Base-by-base conservation (phyloP, 2,797 vertebrate genomes). In the Spatula versicolor region DNA sequence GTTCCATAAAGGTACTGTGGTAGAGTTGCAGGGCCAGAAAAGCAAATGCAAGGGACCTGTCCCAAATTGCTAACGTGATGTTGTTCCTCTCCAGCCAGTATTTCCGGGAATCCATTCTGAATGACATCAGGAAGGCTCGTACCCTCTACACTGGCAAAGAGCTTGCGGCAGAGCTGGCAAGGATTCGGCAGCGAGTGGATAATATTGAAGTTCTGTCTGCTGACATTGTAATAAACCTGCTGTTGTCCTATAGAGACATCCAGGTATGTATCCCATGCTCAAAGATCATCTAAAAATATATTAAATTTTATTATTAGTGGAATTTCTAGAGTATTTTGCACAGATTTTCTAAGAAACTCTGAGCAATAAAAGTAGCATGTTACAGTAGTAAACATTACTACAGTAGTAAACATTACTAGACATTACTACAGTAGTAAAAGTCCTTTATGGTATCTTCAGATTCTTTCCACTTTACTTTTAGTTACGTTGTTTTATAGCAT, bases 231-330 rank as follows among this genome's bases (percentile, higher is more conserved):
- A 99, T 99, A 97, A 99, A 99, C 96, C 98, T 99, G 89, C 98
- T 99, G 77, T 98, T 99, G 96, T 99, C 99, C 17, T 99, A 99
- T 98, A 98, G 99, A 97, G 99, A 99, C 96, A 99, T 99, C 92
- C 99, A 99, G 99, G 99, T 99, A 97, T 84, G 95, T 85, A 56
- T 69, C 41, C 25, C 17, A 6, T 86, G 46, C 28, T 59, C 48
- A 56, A 13, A 79, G 16, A 21, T 79, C 3, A n/a, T 76, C 33
- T 55, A 48, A 67, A 75, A 79, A 3, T 8, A 14, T 3, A 31
- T 4, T 39, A 35, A 86, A 64, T 50, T 10, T 31, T 7, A 9
- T 92, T 46, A 31, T 72, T 19, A 18, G 19, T 26, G n/a, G 77
- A 67, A 33, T 39, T 64, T 41, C 60, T 33, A 14, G 8, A 23